Evolutionary conservation across 2,113 vertebrate species (phyloP).

Genomic region (Drymodes brunneopygia): DNA sequence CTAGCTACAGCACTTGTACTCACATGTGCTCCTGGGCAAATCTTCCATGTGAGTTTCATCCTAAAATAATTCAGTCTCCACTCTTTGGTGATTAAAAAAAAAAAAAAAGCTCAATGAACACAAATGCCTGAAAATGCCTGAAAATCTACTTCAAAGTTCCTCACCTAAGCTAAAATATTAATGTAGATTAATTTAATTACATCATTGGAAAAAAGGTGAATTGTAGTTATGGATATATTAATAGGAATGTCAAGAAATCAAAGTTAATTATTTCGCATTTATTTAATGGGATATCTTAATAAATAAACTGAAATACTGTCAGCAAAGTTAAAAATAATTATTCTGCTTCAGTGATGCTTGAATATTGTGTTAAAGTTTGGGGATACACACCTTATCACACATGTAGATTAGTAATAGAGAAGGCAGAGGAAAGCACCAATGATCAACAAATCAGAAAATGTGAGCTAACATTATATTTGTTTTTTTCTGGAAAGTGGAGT

Average conservation of each 20-base stretch:
- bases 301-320: background rate
- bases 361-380: background rate
- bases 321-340: background rate
- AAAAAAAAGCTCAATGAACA: background rate
- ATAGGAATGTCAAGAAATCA: background rate
- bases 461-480: background rate
- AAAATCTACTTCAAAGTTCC: background rate
- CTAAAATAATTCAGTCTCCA: background rate
- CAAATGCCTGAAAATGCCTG: background rate
- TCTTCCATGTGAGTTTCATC: background rate
- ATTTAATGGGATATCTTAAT: background rate
- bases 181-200: background rate
- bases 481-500: background rate
- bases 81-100: background rate
- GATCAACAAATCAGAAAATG: background rate
- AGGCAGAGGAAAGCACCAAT: background rate
- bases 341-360: background rate
- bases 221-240: background rate
- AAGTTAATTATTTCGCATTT: background rate
- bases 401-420: background rate
- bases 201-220: background rate
- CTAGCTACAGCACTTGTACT: background rate
- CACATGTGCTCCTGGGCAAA: background rate
- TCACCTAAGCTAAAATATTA: background rate
- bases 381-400: background rate